Base-by-base conservation (phyloP, 2,888 invertebrate species). In the Minunthozetes semirufus region DNA sequence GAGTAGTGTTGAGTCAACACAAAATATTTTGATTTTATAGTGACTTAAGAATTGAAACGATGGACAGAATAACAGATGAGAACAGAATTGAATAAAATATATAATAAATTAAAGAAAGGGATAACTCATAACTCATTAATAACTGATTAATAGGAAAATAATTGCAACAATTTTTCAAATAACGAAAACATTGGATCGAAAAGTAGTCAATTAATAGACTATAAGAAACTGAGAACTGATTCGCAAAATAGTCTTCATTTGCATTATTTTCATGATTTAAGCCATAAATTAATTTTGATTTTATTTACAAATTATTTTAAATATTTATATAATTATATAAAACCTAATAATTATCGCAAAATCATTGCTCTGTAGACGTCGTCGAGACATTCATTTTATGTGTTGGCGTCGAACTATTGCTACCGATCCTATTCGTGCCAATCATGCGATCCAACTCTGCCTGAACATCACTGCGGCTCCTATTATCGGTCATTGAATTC, bases 371-470 rank as follows among this genome's bases (percentile, higher is more conserved):
- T 48, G 70, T 48, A 38, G 70, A 48, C n/a, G 70, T 42, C n/a
- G 70, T 70, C 9, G 63, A 70, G 25, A 70, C 38, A 70, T 70
- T 70, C 15, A 70, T 2, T 9, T 68, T 46, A 48, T 70, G 70
- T 19, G 70, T 70, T 17, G 70, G 70, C 19, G 70, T 70, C 48
- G 70, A 70, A 17, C 27, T 46, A 48, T 46, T 70, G n/a, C 70
- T 66, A 11, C 66, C 66, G n/a, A 66, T 66, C 22, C 42, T 66
- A 42, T 74, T 74, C 8, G 59, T 75, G 46, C 72, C 75, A 6
- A 75, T 66, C 76, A 78, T 77, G 4, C 78, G 77, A 72, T 78
- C 78, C 38, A 78, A 63, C 66, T 78, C 78, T 13, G 77, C 78
- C 50, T 76, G 78, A 56, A 77, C 79, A 72, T 79, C 78, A 56